Percentiles rank a stretch among this genome's conserved stretches.
Evolutionary conservation across 2,888 invertebrate species (phyloP).

Genomic region (Crepidodera aurea): DNA sequence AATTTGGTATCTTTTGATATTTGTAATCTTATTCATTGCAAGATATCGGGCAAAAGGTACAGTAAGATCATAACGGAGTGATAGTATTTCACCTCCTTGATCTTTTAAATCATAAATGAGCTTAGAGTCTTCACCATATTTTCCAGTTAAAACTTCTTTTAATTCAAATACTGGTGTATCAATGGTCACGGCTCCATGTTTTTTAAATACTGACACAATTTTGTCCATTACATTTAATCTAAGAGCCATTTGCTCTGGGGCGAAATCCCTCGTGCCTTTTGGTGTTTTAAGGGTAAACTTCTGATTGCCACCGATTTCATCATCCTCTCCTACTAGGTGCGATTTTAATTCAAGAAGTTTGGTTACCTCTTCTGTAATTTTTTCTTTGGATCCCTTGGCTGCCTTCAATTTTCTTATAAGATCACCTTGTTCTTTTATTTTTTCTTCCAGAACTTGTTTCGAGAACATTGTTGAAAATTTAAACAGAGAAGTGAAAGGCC

Average conservation of each 20-base stretch:
- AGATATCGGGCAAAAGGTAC: slow-evolving; percentile 97
- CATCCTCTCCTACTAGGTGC: slow-evolving; percentile 70
- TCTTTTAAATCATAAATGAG: slow-evolving; percentile 98
- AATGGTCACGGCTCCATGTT: slow-evolving; percentile 97
- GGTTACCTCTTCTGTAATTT: slow-evolving; percentile 88
- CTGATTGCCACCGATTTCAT: slow-evolving; percentile 64
- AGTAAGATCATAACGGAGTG: slow-evolving; percentile 96
- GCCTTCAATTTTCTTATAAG: slow-evolving; percentile 82
- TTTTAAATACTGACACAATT: slow-evolving; percentile 89
- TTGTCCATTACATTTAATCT: slow-evolving; percentile 85
- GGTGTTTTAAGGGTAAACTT: slow-evolving; percentile 90
- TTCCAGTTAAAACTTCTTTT: slow-evolving; percentile 97
- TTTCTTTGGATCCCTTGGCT: slow-evolving; percentile 78
- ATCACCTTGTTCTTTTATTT: slow-evolving; percentile 79
- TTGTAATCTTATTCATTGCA: slow-evolving; percentile 96
- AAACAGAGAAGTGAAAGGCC: background rate
- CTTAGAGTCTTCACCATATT: slow-evolving; percentile 99
- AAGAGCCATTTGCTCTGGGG: slow-evolving; percentile 93
- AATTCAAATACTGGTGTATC: slow-evolving; percentile 98
- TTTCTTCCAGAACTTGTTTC: slow-evolving; percentile 66
- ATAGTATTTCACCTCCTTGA: slow-evolving; percentile 97
- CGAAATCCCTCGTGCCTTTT: slow-evolving; percentile 95
- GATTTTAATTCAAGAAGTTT: slow-evolving; percentile 84
- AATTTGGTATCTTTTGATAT: slow-evolving; percentile 96
- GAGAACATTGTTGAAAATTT: slow-evolving; percentile 48